These are phyloP conservation scores for Danaus melanippus DNA, from an alignment of 1,140 invertebrate genomes.

Conservation along the genomic window DNA sequence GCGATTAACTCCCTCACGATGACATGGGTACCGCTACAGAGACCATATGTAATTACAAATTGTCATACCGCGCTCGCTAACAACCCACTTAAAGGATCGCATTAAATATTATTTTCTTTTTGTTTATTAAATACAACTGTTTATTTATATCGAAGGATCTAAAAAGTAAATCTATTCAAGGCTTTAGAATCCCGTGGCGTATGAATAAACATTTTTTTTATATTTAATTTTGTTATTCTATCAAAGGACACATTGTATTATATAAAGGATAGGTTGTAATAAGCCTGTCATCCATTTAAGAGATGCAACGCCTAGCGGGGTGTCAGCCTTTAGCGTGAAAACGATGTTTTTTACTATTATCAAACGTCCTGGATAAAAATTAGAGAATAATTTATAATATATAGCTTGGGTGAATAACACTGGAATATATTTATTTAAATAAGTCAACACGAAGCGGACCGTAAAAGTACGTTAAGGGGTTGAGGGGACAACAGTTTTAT, in stretches of 20 bases:
- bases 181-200: conserved; percentile 36
- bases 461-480: conserved; percentile 58
- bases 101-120: no score
- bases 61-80: conserved; percentile 1
- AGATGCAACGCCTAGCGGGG: conserved; percentile 53
- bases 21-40: conserved; percentile 36
- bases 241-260: conserved; percentile 64
- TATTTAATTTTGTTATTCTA: conserved; percentile 59
- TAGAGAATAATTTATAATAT: conserved; percentile 54
- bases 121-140: no score
- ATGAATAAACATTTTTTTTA: conserved; percentile 53
- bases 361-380: conserved; percentile 38
- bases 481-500: conserved; percentile 63
- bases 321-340: conserved; percentile 34
- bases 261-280: conserved; percentile 64
- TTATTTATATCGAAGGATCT: no score
- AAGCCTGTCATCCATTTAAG: conserved; percentile 59
- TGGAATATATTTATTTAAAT: conserved; percentile 70
- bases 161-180: no score
- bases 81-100: no score
- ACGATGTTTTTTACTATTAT: conserved; percentile 32
- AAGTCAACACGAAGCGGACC: conserved; percentile 64
- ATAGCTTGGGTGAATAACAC: conserved; percentile 29
- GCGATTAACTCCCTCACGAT: conserved; percentile 40
- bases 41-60: conserved; percentile 15